A percentile compares a stretch with the other conserved stretches of the same genome.
Conservation (phyloP, 1,140 invertebrate species). For the Apis florea region DNA sequence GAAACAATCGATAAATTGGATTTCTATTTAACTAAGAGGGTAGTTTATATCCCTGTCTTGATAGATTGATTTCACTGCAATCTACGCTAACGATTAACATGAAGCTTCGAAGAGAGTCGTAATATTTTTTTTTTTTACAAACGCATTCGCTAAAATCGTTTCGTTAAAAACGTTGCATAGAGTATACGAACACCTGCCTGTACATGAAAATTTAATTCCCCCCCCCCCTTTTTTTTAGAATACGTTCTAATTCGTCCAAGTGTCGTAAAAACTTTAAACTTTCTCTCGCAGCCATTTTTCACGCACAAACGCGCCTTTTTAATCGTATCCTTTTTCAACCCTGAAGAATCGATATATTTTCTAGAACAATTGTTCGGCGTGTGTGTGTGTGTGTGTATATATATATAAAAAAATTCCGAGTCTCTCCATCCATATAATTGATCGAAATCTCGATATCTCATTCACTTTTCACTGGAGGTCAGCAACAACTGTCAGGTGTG, state of each 20-base stretch:
- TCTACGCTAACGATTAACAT: constrained; percentile 33
- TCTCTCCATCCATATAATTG: background rate
- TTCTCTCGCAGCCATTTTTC: background rate
- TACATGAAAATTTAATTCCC: background rate
- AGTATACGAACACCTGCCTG: background rate
- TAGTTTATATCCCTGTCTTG: background rate
- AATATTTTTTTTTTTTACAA: background rate
- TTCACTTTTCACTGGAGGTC: constrained; percentile 45
- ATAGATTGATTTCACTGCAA: background rate
- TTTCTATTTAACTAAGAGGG: constrained; percentile 14
- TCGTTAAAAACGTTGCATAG: constrained; percentile 19
- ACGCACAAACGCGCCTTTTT: background rate
- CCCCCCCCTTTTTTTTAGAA: background rate
- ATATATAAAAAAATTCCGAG: constrained; percentile 26
- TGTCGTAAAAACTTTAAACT: background rate
- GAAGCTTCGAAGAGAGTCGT: constrained; percentile 10
- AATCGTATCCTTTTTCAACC: constrained; percentile 14
- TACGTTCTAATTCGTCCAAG: background rate
- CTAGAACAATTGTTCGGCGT: constrained; percentile 33
- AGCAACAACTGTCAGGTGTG: constrained; percentile 42
- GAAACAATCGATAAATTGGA: constrained; percentile 15
- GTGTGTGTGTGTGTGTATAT: too few relatives aligned
- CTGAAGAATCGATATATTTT: constrained; percentile 54
- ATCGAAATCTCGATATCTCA: constrained; percentile 3
- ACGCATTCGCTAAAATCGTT: background rate